phyloP scores from a whole-genome alignment of 2,113 vertebrate genomes.

The Craseonycteris thonglongyai region DNA sequence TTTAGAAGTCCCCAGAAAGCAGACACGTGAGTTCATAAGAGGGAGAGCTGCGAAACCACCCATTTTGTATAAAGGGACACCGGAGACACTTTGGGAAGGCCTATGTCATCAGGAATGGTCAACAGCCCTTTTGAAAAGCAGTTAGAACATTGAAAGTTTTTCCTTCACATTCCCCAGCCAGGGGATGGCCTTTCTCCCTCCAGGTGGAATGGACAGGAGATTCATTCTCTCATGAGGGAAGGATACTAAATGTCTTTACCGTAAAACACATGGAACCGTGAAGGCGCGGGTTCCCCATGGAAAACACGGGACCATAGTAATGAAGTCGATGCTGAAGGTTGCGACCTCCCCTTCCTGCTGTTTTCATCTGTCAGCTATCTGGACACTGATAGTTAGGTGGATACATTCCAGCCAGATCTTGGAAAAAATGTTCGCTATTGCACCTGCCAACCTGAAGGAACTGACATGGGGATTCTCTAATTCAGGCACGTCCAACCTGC shows the following conservation, averaged over 20 bases:
- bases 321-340: background rate
- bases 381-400: background rate
- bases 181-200: background rate
- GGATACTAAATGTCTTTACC: background rate
- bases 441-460: background rate
- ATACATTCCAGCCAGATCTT: background rate
- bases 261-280: background rate
- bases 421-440: background rate
- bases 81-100: background rate
- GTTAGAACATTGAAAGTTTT: background rate
- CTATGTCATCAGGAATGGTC: background rate
- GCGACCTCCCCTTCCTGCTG: rapidly evolving
- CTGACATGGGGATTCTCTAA: background rate
- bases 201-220: background rate
- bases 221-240: background rate
- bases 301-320: background rate
- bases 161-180: too few species aligned
- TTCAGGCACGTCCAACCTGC: too few species aligned
- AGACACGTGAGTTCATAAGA: background rate
- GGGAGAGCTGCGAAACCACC: background rate
- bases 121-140: background rate
- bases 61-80: background rate
- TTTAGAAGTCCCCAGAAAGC: background rate
- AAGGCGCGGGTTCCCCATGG: background rate
- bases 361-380: background rate